Base-by-base conservation (phyloP, 1,140 invertebrate species). In the Achroia grisella region DNA sequence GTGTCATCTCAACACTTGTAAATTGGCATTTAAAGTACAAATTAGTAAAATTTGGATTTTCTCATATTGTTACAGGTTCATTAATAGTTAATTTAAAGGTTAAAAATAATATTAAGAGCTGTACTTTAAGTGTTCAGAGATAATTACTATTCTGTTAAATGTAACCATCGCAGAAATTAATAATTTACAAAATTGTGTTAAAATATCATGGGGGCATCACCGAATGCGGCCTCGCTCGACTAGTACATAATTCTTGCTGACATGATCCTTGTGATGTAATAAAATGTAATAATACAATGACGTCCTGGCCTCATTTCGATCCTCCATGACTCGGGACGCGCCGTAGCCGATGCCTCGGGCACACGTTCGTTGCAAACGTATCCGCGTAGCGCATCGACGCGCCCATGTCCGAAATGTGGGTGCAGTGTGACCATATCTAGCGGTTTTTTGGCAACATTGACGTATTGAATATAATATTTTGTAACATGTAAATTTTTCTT, bases 21-120 rank as follows among this genome's bases (percentile, higher is more conserved):
- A 78, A 85, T 85, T 81, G 81, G 81, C 81, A 85, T 85, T 85
- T 85, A 85, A 85, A 85, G 81, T 85, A 85, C 81, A 85, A 85
- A 85, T 81, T 82, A 85, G 81, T 85, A 82, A 85, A 85, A 82
- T 82, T 80, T 75, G 75, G 77, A 85, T 81, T 82, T 81, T 79
- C 66, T 84, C 75, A 75, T 81, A 79, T 85, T 85, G 81, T 85
- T 85, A 78, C 81, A 85, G 78, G 81, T 85, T 85, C 81, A 85
- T 82, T 84, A 81, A 85, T 78, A 78, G 64, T 73, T 79, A 80
- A 84, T 72, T 71, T 70, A 73, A 75, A 74, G 57, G 63, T 77
- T 78, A 80, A 73, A 56, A 69, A 75, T 83, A 84, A 81, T 80
- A 74, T 80, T 84, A 84, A 84, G 80, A 82, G 75, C 74, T 78